Base-by-base conservation (phyloP, 2,888 invertebrate genomes). In the Andrena dorsata region DNA sequence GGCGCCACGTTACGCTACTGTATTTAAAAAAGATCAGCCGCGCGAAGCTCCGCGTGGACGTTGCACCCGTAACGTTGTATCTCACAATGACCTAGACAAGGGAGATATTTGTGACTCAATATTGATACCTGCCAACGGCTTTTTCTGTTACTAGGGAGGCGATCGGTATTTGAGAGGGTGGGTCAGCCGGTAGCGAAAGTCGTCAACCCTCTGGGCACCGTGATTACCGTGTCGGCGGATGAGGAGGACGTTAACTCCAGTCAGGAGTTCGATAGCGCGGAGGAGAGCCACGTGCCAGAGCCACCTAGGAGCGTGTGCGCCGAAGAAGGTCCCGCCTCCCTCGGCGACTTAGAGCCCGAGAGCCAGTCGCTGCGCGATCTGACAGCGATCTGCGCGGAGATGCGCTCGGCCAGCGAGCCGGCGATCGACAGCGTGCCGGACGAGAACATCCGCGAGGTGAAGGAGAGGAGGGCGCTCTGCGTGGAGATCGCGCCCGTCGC, bases 71-170 rank as follows among this genome's bases (percentile, higher is more conserved):
- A 1, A 56, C 56, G 10, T 23, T 35, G 60, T 75, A 32, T 68
- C 26, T 13, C 28, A 26, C 68, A 49, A 32, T 23, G 35, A 35
- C 13, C n/a, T 41, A 53, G 26, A 81, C 47, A 64, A 80, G 65
- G 75, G 69, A 79, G 75, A 75, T 58, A 60, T 74, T 41, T 68
- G 82, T 87, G 85, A 88, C 87, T 87, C 89, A 90, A 89, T 91
- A 92, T 90, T 94, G 93, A 94, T 94, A 95, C 96, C 96, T 96
- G 97, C 97, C 97, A 96, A 96, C 97, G 97, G 97, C 97, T 97
- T 96, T 96, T 96, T 96, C 95, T 96, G 96, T 96, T 95, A 92
- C 89, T 93, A 96, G 96, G 97, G 96, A 96, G 95, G 94, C 94
- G 94, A 94, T 92, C 93, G 93, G 93, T 94, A 93, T 92, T 93